phyloP scores from a whole-genome alignment of 2,888 invertebrate species.

The Bombylius major region DNA sequence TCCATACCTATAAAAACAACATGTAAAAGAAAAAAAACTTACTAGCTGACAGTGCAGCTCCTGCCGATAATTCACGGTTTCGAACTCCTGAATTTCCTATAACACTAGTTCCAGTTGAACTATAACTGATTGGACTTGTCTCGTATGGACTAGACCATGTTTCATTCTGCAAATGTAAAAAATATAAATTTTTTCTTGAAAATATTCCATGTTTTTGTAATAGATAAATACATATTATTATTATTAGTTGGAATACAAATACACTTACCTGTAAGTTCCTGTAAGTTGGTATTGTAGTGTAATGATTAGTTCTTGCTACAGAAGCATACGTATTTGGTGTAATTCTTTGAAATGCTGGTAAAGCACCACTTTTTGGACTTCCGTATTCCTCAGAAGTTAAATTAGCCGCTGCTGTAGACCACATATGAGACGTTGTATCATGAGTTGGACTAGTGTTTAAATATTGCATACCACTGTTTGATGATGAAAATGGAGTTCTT shows the following conservation, averaged over 20 bases:
- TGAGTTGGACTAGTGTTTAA: constrained; percentile 19
- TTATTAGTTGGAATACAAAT: neutral
- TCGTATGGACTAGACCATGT: constrained; percentile 28
- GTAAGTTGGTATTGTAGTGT: constrained; percentile 28
- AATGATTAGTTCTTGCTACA: constrained; percentile 18
- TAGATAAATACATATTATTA: neutral
- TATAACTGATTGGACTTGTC: constrained; percentile 26
- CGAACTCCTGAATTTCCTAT: constrained; percentile 5
- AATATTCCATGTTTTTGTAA: too few relatives aligned
- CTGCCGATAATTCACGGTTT: constrained; percentile 44
- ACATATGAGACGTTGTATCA: constrained; percentile 17
- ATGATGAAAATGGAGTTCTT: constrained; percentile 28
- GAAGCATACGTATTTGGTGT: constrained; percentile 14
- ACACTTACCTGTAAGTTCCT: constrained; percentile 30
- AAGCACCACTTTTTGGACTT: constrained; percentile 26
- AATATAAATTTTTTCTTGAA: neutral
- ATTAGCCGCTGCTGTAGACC: constrained; percentile 21
- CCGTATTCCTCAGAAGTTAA: constrained; percentile 29
- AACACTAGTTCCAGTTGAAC: constrained; percentile 16
- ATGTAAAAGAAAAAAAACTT: constrained; percentile 30
- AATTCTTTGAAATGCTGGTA: constrained; percentile 34
- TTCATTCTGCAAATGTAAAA: constrained; percentile 22
- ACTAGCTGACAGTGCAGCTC: constrained; percentile 61
- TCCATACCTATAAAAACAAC: neutral
- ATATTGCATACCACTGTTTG: constrained; percentile 31